Evolutionary conservation across 2,888 invertebrate species (phyloP).

Genomic region (Alloscopus bannaensis): DNA sequence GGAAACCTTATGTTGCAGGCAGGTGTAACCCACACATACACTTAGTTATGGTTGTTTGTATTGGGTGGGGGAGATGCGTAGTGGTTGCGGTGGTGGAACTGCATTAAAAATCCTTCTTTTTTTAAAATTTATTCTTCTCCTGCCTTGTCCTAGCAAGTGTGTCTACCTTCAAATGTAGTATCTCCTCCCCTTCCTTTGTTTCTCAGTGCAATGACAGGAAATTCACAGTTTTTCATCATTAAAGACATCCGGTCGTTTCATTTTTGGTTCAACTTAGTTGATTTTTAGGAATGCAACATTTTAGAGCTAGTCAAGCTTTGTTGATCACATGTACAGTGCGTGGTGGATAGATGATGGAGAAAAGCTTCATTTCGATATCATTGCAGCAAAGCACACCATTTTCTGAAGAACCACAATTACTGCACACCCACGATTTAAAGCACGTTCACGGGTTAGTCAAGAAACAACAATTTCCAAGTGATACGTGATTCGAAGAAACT

Average conservation of each 20-base stretch:
- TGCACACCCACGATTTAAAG: too few species aligned
- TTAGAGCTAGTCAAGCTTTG: too few species aligned
- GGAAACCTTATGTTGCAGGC: constrained; percentile 39
- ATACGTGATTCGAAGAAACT: constrained; percentile 24
- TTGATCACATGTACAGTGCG: too few species aligned
- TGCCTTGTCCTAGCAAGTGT: too few species aligned
- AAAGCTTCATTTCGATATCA: too few species aligned
- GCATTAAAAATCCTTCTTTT: neutral
- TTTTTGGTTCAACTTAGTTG: constrained; percentile 61
- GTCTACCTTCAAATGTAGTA: constrained; percentile 28
- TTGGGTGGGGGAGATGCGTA: constrained; percentile 31
- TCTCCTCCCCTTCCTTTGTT: constrained; percentile 66
- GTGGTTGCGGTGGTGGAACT: neutral
- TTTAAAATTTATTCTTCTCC: neutral
- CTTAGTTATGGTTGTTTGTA: constrained; percentile 28
- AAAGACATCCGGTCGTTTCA: constrained; percentile 65
- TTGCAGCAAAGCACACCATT: too few species aligned
- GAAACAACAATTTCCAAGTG: constrained; percentile 17
- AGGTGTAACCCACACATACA: constrained; percentile 14
- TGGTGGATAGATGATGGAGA: too few species aligned
- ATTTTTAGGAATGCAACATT: constrained; percentile 58
- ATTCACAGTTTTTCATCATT: constrained; percentile 63
- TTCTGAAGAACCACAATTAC: constrained; percentile 21
- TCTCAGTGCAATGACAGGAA: constrained; percentile 66
- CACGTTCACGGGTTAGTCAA: constrained; percentile 38